Conservation (phyloP, 2,888 invertebrate genomes). For the Phymatocera aterrima region DNA sequence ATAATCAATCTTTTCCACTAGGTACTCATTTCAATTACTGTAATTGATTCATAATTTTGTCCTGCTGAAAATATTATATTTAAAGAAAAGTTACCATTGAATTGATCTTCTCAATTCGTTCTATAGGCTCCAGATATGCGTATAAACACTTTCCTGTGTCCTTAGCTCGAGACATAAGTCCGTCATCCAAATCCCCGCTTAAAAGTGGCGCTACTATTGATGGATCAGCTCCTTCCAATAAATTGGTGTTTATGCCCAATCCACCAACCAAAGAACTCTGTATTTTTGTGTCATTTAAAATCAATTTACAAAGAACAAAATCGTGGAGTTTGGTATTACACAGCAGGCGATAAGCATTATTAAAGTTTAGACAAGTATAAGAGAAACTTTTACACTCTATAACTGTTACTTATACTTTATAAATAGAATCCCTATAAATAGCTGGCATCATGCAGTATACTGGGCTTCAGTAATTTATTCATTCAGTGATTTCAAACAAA, state of each 20-base stretch:
- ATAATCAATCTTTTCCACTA: background rate
- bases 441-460: background rate
- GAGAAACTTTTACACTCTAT: background rate
- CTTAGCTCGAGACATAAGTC: constrained; percentile 92
- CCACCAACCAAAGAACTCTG: constrained; percentile 72
- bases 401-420: background rate
- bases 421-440: background rate
- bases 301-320: background rate
- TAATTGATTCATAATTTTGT: background rate
- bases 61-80: background rate
- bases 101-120: constrained; percentile 88
- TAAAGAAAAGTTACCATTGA: constrained; percentile 82
- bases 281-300: constrained; percentile 51
- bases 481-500: background rate
- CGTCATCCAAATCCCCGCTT: constrained; percentile 81
- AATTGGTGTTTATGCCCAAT: constrained; percentile 72
- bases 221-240: constrained; percentile 72
- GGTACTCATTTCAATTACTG: background rate
- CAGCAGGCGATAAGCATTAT: background rate
- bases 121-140: constrained; percentile 81
- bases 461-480: background rate
- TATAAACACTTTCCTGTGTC: constrained; percentile 91
- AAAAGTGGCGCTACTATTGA: constrained; percentile 68
- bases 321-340: background rate
- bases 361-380: background rate